A percentile compares a stretch with the other conserved stretches of the same genome.
phyloP scores from a whole-genome alignment of 64 coral and sea anemone genomes.

The Orbicella faveolata region DNA sequence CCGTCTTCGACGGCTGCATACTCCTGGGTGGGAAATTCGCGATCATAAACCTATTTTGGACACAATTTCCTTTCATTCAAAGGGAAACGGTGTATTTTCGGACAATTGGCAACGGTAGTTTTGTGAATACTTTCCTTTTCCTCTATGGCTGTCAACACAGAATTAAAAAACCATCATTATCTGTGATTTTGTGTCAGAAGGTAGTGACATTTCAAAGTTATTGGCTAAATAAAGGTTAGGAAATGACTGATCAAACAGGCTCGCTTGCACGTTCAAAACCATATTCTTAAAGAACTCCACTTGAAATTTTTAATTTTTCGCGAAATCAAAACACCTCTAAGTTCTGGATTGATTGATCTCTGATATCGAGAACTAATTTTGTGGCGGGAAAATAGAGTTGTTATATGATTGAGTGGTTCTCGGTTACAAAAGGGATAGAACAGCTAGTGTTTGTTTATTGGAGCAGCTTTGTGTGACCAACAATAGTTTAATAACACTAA shows the following conservation, averaged over 20 bases:
- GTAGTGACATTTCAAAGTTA: conserved; percentile 86
- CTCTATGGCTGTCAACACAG: conserved; percentile 73
- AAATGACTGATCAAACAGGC: conserved; percentile 74
- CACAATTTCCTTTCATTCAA: background rate
- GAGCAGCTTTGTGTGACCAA: conserved; percentile 95
- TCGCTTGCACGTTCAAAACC: conserved; percentile 30
- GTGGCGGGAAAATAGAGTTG: conserved; percentile 35
- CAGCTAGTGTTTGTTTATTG: conserved; percentile 80
- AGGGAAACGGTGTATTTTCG: conserved; percentile 21
- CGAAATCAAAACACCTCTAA: background rate
- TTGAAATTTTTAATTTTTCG: conserved; percentile 45
- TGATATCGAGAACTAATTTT: background rate
- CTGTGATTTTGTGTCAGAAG: conserved; percentile 65
- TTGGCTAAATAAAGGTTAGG: conserved; percentile 79
- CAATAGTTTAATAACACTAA: conserved; percentile 99
- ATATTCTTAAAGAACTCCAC: conserved; percentile 57
- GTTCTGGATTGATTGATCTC: background rate
- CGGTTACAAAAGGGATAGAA: conserved; percentile 73
- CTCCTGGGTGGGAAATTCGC: background rate
- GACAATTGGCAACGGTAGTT: conserved; percentile 5
- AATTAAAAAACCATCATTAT: conserved; percentile 92
- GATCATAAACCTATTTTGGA: background rate
- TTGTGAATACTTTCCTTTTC: conserved; percentile 38
- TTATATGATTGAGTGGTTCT: conserved; percentile 39
- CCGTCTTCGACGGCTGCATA: background rate